Base-by-base conservation (phyloP, 92 coral and sea anemone species). In the Palythoa heliodiscus region DNA sequence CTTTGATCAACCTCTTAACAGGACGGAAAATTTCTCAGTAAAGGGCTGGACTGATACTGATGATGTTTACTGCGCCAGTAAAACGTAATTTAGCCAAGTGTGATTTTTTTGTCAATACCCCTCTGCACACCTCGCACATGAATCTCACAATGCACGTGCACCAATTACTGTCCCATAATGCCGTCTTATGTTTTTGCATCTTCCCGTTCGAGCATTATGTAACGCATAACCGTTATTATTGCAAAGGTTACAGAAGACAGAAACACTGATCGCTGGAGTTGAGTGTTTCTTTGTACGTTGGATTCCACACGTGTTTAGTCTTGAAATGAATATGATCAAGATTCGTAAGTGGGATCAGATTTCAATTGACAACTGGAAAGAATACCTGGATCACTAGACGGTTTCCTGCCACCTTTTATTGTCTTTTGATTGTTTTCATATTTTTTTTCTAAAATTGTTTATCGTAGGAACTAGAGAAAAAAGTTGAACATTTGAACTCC, bases 401-500 rank as follows among this genome's bases (percentile, higher is more conserved):
- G 50, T 43, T 43, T 43, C 6, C 50, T 43, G 50, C 50, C 5
- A 5, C 50, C 6, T 43, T 8, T 43, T 58, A 14, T 1, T 12
- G 19, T 58, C 64, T 2, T 15, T 11, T 58, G 5, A 3, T 29
- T 29, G 7, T 16, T 25, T 29, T 69, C 14, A 1, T 29, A 29
- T 29, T 69, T 25, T 69, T 24, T 69, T 69, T 25, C 73, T 25
- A 24, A 69, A 25, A 47, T 47, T 80, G 16, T 24, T 64, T 40
- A 39, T 70, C 22, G 25, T 67, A 80, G 84, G 84, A 64, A 20
- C 61, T 80, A 20, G 47, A 80, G 19, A 11, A 57, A 80, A 75
- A 66, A 80, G 74, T 80, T 52, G 84, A 80, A 39, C 75, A 20
- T 43, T 50, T 80, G 64, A 67, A 20, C 23, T 66, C 74, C 23